Evolutionary conservation across 2,797 vertebrate genomes (phyloP).

Genomic region (Catharus ustulatus): DNA sequence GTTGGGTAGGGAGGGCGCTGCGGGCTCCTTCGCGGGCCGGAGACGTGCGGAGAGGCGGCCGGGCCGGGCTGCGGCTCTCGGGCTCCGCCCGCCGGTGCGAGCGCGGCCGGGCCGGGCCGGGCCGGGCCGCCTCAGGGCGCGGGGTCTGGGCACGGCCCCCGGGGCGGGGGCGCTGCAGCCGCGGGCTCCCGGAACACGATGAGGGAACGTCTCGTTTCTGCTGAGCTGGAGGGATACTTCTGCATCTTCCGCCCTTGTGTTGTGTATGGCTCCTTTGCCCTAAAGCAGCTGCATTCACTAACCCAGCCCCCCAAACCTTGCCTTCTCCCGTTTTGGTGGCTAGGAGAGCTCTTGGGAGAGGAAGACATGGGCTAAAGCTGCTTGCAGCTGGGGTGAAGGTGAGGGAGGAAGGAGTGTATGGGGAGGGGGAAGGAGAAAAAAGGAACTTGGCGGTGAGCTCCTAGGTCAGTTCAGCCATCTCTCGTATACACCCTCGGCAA

Average conservation of each 20-base stretch:
- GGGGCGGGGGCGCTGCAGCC: not conserved
- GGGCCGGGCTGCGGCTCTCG: not conserved
- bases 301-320: accelerated
- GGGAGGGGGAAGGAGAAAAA: not conserved
- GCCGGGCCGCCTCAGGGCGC: no score
- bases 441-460: not conserved
- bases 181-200: accelerated
- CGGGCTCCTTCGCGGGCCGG: not conserved
- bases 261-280: not conserved
- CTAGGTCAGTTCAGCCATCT: not conserved
- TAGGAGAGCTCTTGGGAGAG: not conserved
- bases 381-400: not conserved
- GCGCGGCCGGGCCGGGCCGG: not conserved
- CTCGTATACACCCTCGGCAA: not conserved
- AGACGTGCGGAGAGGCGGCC: not conserved
- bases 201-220: not conserved
- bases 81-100: not conserved
- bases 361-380: not conserved
- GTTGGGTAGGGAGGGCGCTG: no score
- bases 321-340: not conserved
- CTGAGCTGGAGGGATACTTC: not conserved
- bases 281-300: not conserved
- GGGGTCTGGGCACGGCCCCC: not conserved
- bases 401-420: not conserved
- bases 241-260: not conserved